phyloP scores from a whole-genome alignment of 37 sponge, comb jelly and placozoan species.

The Spongilla lacustris region DNA sequence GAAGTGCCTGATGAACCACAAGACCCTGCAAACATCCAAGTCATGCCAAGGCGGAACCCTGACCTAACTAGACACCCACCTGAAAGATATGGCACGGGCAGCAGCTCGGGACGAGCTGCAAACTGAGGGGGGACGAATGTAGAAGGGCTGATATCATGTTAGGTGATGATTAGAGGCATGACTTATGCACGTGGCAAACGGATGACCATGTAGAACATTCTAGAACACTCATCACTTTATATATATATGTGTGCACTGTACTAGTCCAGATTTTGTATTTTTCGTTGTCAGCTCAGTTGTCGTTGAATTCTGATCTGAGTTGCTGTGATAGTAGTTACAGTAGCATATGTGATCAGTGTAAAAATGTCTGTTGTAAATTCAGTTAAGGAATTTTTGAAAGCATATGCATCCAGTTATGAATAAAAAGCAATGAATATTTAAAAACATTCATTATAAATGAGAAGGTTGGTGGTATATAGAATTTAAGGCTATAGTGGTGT shows the following conservation, averaged over 20 bases:
- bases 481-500: too few relatives aligned
- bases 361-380: too few relatives aligned
- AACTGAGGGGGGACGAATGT: background rate
- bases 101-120: background rate
- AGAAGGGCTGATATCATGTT: background rate
- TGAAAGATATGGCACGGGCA: background rate
- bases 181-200: background rate
- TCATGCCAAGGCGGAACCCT: background rate
- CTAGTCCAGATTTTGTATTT: too few relatives aligned
- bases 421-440: too few relatives aligned
- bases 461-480: too few relatives aligned
- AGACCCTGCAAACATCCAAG: background rate
- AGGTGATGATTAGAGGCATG: background rate
- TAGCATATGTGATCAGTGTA: too few relatives aligned
- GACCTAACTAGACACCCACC: background rate
- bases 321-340: background rate
- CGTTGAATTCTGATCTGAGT: background rate
- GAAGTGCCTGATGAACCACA: background rate
- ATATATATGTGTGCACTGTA: background rate
- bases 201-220: background rate
- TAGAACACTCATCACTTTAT: background rate
- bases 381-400: too few relatives aligned
- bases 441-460: too few relatives aligned
- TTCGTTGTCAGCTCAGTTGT: background rate
- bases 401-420: too few relatives aligned